Conservation (phyloP, 2,113 vertebrate genomes). For the Oxyura jamaicensis region DNA sequence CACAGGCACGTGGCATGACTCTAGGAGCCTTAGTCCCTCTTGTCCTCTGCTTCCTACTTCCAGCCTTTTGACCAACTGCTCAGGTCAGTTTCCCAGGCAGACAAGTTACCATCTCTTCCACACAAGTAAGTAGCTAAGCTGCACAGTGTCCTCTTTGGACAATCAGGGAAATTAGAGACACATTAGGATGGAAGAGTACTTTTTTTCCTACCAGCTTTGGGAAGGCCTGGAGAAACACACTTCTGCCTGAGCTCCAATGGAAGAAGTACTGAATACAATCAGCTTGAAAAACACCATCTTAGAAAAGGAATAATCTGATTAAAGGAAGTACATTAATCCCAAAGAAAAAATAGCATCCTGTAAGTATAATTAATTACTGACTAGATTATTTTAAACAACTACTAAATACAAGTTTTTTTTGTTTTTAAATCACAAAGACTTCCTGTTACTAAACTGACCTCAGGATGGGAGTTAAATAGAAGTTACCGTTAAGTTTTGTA, state of each 20-base stretch:
- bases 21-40: not conserved
- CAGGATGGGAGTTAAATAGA: not conserved
- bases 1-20: not conserved
- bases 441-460: not conserved
- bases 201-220: not conserved
- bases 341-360: not conserved
- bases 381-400: not conserved
- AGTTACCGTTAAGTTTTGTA: not conserved
- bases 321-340: not conserved
- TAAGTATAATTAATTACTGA: not conserved
- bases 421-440: not conserved
- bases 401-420: not conserved
- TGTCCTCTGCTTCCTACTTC: not conserved
- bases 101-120: not conserved
- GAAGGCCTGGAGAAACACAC: not conserved
- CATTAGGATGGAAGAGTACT: not conserved
- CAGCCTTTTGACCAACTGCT: not conserved
- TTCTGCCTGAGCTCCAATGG: not conserved
- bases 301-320: not conserved
- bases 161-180: not conserved
- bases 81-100: not conserved
- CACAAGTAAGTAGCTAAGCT: not conserved
- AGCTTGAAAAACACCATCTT: not conserved
- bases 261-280: not conserved
- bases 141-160: not conserved